Conservation (phyloP, 2,888 invertebrate genomes). For the Tortrix viridana region DNA sequence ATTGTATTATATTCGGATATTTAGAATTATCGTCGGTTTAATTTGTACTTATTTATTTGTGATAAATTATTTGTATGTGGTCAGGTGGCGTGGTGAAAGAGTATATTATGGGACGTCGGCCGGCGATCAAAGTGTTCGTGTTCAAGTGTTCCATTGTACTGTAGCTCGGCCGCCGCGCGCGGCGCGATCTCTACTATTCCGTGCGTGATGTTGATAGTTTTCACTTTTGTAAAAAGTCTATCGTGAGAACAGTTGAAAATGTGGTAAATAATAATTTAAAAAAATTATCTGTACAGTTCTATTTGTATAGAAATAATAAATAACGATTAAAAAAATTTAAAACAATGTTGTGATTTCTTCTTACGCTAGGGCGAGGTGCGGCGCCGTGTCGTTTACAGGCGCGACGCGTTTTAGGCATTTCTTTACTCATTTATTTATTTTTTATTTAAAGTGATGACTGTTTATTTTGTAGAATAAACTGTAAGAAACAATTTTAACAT, state of each 20-base stretch:
- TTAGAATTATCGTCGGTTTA: conserved; percentile 56
- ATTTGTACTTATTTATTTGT: conserved; percentile 74
- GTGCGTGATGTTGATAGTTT: conserved; percentile 83
- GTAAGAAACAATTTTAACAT: conserved; percentile 71
- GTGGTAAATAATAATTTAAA: conserved; percentile 83
- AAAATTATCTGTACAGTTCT: conserved; percentile 85
- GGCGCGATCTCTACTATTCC: conserved; percentile 75
- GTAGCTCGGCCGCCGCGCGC: conserved; percentile 35
- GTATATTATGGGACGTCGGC: conserved; percentile 47
- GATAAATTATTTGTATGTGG: conserved; percentile 51
- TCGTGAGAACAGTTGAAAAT: conserved; percentile 79
- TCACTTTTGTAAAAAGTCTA: conserved; percentile 86
- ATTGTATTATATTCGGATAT: conserved; percentile 62
- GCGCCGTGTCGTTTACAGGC: conserved; percentile 53
- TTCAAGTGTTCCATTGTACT: conserved; percentile 8
- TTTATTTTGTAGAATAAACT: conserved; percentile 82
- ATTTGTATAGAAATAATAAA: conserved; percentile 86
- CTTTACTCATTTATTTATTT: conserved; percentile 69
- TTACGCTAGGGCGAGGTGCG: conserved; percentile 69
- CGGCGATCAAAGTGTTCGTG: conserved; percentile 14
- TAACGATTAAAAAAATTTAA: conserved; percentile 82
- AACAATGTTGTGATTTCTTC: conserved; percentile 82
- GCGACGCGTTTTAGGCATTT: conserved; percentile 64
- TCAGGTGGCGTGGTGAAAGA: conserved; percentile 48
- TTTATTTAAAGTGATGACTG: conserved; percentile 76